Evolutionary conservation across 2,888 invertebrate genomes (phyloP).

Genomic region (Caenorhabditis plicata): DNA sequence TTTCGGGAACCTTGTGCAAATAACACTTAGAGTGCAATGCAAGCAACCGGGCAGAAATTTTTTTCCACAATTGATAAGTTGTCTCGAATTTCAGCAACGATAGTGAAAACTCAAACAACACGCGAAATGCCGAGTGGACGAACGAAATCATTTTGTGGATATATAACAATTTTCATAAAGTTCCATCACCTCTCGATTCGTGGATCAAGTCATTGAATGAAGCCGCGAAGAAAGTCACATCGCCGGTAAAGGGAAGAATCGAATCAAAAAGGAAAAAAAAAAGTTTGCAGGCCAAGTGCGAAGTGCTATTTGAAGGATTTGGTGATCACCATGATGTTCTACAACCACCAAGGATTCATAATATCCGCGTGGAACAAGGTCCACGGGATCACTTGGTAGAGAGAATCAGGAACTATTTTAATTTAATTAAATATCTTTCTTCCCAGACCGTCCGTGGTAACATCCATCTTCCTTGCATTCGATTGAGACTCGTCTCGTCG

Average conservation of each 20-base stretch:
- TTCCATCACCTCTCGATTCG: slow-evolving; percentile 63
- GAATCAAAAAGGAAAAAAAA: background rate
- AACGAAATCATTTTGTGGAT: slow-evolving; percentile 57
- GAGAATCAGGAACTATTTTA: background rate
- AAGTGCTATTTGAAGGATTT: slow-evolving; percentile 61
- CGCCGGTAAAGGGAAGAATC: slow-evolving; percentile 54
- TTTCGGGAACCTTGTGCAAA: too few relatives aligned
- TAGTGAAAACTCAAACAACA: slow-evolving; percentile 28
- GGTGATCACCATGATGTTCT: slow-evolving; percentile 46
- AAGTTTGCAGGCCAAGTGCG: slow-evolving; percentile 54
- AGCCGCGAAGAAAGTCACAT: slow-evolving; percentile 65
- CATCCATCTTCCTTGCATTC: slow-evolving; percentile 49
- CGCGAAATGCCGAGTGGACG: too few relatives aligned
- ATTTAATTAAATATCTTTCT: background rate
- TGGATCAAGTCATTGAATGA: slow-evolving; percentile 68
- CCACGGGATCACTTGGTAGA: slow-evolving; percentile 56
- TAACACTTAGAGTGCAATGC: too few relatives aligned
- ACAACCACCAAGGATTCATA: slow-evolving; percentile 51
- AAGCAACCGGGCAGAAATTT: too few relatives aligned
- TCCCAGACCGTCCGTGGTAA: slow-evolving; percentile 51
- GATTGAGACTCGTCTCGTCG: slow-evolving; percentile 52
- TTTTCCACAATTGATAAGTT: too few relatives aligned
- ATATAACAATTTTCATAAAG: slow-evolving; percentile 50
- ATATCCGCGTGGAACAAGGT: slow-evolving; percentile 52
- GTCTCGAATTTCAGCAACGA: slow-evolving; percentile 9